Evolutionary conservation across 1,140 invertebrate genomes (phyloP), one percentile per base, ranked within the genome.

Genomic region (Solenopsis invicta): DNA sequence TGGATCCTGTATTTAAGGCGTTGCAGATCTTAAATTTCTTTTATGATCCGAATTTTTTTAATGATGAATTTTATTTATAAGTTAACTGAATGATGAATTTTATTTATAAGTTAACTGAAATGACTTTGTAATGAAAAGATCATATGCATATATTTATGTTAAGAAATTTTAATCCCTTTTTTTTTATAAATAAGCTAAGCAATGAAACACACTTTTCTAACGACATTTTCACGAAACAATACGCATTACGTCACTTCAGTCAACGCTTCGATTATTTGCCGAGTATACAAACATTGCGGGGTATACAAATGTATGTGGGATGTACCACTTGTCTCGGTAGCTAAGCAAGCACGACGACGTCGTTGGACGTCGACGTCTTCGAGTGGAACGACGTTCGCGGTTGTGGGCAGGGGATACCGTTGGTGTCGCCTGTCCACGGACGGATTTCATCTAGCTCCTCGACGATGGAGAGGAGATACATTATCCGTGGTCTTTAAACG

Each of bases 321-420:
- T 76, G 37, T 54, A 80, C n/a, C 34, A 41, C 37, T 69, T 81
- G 48, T 69, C 48, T 71, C 37, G 13, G n/a, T 37, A 69, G 45
- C 61, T 78, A 41, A 67, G 34, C 62, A 59, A 72, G 66, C 50
- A 9, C 67, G 37, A 45, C 52, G 67, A 45, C 37, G 50, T 82
- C 12, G 24, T 78, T 56, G 61, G 59, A 24, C 24, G 45, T 18
- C 41, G 45, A 50, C 45, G 76, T 78, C 37, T 10, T 82, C 80
- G 24, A 74, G 80, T 24, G 54, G 54, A 59, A 74, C 80, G 67
- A 59, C 24, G 18, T 74, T 74, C 67, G 52, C 69, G 52, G 52
- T 72, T 82, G 67, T 59, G 54, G 67, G 54, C 41, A 74, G 67
- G 24, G 41, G 24, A 82, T 82, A 82, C 80, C 80, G 80, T 82